A percentile compares a stretch with the other conserved stretches of the same genome.
These are phyloP conservation scores for Polypterus bichir DNA, from an alignment of 2,113 vertebrate genomes.

Conservation along the genomic window DNA sequence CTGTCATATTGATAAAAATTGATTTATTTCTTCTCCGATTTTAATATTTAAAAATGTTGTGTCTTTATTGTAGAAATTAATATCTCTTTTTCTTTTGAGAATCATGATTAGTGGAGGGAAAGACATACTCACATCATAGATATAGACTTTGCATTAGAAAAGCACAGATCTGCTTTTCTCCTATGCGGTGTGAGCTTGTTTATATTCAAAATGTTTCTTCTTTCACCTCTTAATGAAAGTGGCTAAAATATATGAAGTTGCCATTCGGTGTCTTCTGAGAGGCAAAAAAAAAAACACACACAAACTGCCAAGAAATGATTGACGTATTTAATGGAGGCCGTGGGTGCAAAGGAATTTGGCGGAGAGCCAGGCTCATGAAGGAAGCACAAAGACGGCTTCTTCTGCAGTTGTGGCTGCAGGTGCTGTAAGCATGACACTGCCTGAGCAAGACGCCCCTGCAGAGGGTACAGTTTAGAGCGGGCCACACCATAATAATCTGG, in stretches of 20 bases:
- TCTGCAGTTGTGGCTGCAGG: neutral
- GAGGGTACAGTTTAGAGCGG: neutral
- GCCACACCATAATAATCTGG: too few species aligned
- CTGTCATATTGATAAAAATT: too few species aligned
- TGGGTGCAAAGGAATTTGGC: slow-evolving; percentile 46
- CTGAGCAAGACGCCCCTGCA: neutral
- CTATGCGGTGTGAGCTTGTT: neutral
- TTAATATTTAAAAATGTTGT: too few species aligned
- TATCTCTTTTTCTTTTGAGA: too few species aligned
- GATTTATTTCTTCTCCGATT: too few species aligned
- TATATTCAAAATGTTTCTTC: slow-evolving; percentile 5
- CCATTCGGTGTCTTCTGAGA: slow-evolving; percentile 23
- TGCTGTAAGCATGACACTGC: neutral
- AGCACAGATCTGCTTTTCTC: neutral
- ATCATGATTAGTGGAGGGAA: too few species aligned
- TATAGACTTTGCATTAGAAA: too few species aligned
- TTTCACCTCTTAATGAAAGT: slow-evolving; percentile 29
- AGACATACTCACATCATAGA: too few species aligned
- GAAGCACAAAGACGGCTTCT: slow-evolving; percentile 8
- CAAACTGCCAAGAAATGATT: slow-evolving; percentile 37
- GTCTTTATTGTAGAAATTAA: too few species aligned
- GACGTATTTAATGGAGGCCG: slow-evolving; percentile 34
- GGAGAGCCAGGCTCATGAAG: slow-evolving; percentile 31
- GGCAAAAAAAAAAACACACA: neutral
- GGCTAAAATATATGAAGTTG: slow-evolving; percentile 23